Evolutionary conservation across 2,113 vertebrate genomes (phyloP), one percentile per base, ranked within the genome.

Genomic region (Mormyrus iriodes): DNA sequence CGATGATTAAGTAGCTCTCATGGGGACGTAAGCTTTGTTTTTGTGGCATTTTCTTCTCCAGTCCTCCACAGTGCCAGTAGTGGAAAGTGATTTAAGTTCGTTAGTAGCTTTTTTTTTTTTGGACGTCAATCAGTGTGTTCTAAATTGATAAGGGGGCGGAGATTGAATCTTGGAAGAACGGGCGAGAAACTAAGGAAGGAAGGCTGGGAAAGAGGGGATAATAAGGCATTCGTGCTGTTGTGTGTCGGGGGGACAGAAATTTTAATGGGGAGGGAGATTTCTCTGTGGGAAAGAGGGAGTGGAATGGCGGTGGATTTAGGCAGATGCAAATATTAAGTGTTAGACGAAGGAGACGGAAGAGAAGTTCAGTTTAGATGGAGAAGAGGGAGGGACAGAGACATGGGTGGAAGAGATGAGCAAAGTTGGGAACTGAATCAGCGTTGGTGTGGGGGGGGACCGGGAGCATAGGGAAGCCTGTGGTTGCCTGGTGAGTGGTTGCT

Each of bases 401-500:
- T n/a, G 55, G 31, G 27, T 12, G 35, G 35, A n/a, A 6, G 55
- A 24, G 53, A 65, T 87, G 31, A 44, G 35, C 31, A 65, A 87
- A 87, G 86, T 87, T 58, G 52, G 86, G 86, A 87, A 61, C 65
- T 46, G 55, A 39, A 53, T 73, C 39, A 49, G 51, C 31, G 19
- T 65, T 24, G 12, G 24, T 12, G 52, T 65, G 58, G 87, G 44
- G 39, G 55, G 48, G 12, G 24, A 17, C 39, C 24, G 39, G 17
- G 39, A 79, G 31, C 27, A 27, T 51, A 44, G 17, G 27, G 51
- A 42, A 55, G 86, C 9, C 86, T 87, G 85, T 55, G 52, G 86
- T 69, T 88, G 55, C 58, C 58, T 69, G 31, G 79, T 39, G 84
- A 82, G 58, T 39, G 87, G 21, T 55, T 79, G 87, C 31, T 83